Evolutionary conservation across 2,888 invertebrate species (phyloP).

Genomic region (Panzeria rudis): DNA sequence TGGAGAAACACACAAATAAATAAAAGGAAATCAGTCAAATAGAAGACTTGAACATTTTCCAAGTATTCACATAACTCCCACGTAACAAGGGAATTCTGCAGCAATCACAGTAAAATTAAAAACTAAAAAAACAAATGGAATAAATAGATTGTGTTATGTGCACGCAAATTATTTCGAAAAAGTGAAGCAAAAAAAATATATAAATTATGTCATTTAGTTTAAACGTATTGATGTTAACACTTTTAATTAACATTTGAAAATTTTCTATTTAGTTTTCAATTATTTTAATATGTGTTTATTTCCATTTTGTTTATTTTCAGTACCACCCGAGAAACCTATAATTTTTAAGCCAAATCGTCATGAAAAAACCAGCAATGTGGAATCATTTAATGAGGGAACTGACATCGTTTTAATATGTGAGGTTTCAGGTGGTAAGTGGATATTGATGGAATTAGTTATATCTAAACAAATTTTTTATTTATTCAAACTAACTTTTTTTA

Average conservation of each 20-base stretch:
- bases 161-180: conserved; percentile 44
- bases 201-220: conserved; percentile 65
- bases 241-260: conserved; percentile 58
- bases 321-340: conserved; percentile 91
- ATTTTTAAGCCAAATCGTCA: conserved; percentile 92
- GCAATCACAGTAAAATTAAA: background rate
- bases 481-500: background rate
- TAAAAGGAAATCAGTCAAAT: conserved; percentile 14
- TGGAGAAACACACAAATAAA: background rate
- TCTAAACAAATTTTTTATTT: conserved; percentile 16
- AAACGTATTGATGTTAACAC: conserved; percentile 71
- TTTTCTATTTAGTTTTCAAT: conserved; percentile 34
- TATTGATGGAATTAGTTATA: conserved; percentile 37
- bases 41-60: background rate
- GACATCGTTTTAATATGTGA: conserved; percentile 92
- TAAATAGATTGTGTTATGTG: conserved; percentile 21
- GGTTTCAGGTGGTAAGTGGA: conserved; percentile 90
- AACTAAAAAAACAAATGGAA: background rate
- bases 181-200: background rate
- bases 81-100: background rate
- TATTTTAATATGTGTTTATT: conserved; percentile 32
- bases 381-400: conserved; percentile 93
- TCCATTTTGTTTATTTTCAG: conserved; percentile 84
- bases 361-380: conserved; percentile 90
- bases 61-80: conserved; percentile 1